These are phyloP conservation scores for Gopherus evgoodei DNA, from an alignment of 2,113 vertebrate species.

Conservation along the genomic window DNA sequence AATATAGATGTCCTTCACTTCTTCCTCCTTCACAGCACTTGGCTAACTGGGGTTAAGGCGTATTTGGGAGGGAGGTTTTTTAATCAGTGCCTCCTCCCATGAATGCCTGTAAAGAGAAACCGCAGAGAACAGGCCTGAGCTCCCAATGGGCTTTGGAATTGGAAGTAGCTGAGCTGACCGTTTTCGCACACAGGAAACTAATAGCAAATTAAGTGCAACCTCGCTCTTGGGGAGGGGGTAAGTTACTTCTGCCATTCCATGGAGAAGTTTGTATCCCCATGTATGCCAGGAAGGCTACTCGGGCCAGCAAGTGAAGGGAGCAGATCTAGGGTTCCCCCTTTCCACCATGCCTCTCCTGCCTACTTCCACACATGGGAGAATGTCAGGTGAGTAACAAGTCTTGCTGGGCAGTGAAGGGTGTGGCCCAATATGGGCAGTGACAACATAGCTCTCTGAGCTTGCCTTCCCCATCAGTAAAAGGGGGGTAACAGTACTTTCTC, in stretches of 20 bases:
- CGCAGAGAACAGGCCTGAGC: background rate
- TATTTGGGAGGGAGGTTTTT: background rate
- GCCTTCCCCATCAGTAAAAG: background rate
- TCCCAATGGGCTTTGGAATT: constrained; percentile 13
- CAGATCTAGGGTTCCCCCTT: background rate
- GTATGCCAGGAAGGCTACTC: background rate
- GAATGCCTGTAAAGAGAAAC: background rate
- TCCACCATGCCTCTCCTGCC: background rate
- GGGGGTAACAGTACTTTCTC: background rate
- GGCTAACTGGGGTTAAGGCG: background rate
- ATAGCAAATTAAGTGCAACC: background rate
- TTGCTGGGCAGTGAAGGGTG: background rate
- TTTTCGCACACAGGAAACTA: background rate
- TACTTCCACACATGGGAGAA: background rate
- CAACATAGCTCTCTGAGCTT: background rate
- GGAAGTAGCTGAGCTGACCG: background rate
- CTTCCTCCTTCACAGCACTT: background rate
- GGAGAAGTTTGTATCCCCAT: background rate
- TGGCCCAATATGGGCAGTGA: background rate
- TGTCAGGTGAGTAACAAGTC: background rate
- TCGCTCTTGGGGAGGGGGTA: background rate
- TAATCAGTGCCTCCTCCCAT: background rate
- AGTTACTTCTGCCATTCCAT: background rate
- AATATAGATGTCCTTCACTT: background rate
- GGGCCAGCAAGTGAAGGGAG: background rate